phyloP scores from a whole-genome alignment of 1,140 invertebrate species.

The Eriosoma lanigerum region DNA sequence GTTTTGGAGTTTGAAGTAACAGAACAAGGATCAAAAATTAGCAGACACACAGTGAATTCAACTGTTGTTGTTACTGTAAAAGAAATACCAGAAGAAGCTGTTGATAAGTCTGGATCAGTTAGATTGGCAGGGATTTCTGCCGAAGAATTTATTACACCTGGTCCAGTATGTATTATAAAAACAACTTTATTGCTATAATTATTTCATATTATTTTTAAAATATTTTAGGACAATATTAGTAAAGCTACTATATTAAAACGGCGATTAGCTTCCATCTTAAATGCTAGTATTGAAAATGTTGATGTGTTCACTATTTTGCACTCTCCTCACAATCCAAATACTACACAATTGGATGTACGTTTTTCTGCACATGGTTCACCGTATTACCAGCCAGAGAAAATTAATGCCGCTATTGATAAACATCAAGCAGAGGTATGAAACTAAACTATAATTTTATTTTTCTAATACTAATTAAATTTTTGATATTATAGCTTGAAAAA shows the following conservation, averaged over 20 bases:
- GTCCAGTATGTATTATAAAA: conserved; percentile 53
- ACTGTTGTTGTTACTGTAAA: conserved; percentile 82
- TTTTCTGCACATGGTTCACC: conserved; percentile 91
- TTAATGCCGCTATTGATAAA: conserved; percentile 75
- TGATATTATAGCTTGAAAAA: conserved; percentile 64
- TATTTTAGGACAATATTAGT: conserved; percentile 64
- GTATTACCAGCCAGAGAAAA: conserved; percentile 80
- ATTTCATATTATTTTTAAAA: conserved; percentile 30
- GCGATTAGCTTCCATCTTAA: conserved; percentile 72
- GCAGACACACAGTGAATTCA: conserved; percentile 70
- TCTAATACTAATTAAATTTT: conserved; percentile 3
- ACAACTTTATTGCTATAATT: neutral
- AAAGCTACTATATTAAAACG: conserved; percentile 73
- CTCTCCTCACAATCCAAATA: conserved; percentile 66
- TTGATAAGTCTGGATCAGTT: conserved; percentile 85
- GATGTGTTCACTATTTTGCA: conserved; percentile 88
- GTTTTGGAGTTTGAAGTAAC: conserved; percentile 66
- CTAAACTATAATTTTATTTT: neutral
- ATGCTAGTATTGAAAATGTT: conserved; percentile 77
- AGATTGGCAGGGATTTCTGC: conserved; percentile 77
- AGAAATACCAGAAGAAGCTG: conserved; percentile 84
- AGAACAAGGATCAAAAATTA: conserved; percentile 62
- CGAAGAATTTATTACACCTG: conserved; percentile 77
- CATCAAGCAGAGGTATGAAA: conserved; percentile 66
- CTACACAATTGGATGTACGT: conserved; percentile 73